Evolutionary conservation across 2,888 invertebrate species (phyloP), one percentile per base, ranked within the genome.

Genomic region (Dolichopus griseipennis): DNA sequence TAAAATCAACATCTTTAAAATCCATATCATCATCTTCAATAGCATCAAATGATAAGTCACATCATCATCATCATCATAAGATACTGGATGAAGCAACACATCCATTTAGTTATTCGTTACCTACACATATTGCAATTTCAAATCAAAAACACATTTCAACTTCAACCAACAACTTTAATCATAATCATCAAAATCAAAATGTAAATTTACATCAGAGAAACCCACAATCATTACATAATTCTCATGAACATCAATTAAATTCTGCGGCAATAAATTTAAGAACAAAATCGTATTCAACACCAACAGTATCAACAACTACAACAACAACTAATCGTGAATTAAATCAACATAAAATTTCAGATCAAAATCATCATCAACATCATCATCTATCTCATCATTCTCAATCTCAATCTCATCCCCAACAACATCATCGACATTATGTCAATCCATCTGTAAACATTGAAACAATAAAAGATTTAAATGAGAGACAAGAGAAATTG

Each of bases 31-130:
- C 52, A 52, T 37, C 52, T 12, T 52, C 18, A 52, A 18, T 18
- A 52, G 4, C 18, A 52, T 18, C 8, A 62, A 62, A 62, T 22
- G 12, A 22, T 21, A 27, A 27, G 2, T 27, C 5, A 27, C 27
- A 27, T 4, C 27, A 27, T 62, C 20, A 62, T 62, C n/a, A n/a
- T n/a, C 3, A 62, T 62, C 20, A 62, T 62, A 62, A 7, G 18
- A 62, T 12, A 62, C 20, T 62, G 21, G 22, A 22, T 62, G 62
- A 62, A 62, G 62, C 62, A 62, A 62, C 10, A 21, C 62, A 62
- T 62, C 62, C 62, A 62, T 62, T 62, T 21, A 21, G 62, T 52
- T 52, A 12, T 18, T 18, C 52, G 18, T 18, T 18, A 52, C 52
- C 52, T 6, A 52, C 52, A 52, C 52, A 52, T 52, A 52, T 52